Evolutionary conservation across 2,888 invertebrate genomes (phyloP).

Genomic region (Polylopha cassiicola): DNA sequence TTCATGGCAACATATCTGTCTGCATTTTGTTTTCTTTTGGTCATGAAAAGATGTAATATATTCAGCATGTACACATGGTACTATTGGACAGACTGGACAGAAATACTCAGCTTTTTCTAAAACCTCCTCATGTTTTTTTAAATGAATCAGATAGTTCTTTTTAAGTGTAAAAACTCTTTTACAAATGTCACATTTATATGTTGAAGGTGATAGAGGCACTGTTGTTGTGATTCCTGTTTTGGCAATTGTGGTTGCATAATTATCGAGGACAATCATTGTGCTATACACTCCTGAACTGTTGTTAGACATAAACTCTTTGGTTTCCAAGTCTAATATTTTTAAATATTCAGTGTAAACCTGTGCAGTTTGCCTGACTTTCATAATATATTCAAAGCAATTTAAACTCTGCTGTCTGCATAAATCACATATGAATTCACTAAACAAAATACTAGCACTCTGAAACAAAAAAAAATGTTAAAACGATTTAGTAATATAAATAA

Average conservation of each 20-base stretch:
- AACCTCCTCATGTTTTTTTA: no score
- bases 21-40: neutral
- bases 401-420: constrained; percentile 3
- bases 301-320: neutral
- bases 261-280: constrained; percentile 6
- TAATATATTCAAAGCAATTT: constrained; percentile 8
- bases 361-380: neutral
- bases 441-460: constrained; percentile 3
- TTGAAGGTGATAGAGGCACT: no score
- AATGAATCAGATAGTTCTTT: no score
- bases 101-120: no score
- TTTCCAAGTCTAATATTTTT: constrained; percentile 3
- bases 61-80: constrained; percentile 10
- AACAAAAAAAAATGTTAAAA: constrained; percentile 4
- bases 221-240: no score
- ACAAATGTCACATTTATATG: constrained; percentile 9
- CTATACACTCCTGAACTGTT: constrained; percentile 2
- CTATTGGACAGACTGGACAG: no score
- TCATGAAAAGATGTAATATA: constrained; percentile 1
- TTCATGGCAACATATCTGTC: constrained; percentile 4
- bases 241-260: neutral
- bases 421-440: constrained; percentile 11
- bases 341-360: neutral
- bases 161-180: no score
- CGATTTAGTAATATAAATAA: no score